phyloP scores from a whole-genome alignment of 2,888 invertebrate genomes.

The Marasmarcha lunaedactyla region DNA sequence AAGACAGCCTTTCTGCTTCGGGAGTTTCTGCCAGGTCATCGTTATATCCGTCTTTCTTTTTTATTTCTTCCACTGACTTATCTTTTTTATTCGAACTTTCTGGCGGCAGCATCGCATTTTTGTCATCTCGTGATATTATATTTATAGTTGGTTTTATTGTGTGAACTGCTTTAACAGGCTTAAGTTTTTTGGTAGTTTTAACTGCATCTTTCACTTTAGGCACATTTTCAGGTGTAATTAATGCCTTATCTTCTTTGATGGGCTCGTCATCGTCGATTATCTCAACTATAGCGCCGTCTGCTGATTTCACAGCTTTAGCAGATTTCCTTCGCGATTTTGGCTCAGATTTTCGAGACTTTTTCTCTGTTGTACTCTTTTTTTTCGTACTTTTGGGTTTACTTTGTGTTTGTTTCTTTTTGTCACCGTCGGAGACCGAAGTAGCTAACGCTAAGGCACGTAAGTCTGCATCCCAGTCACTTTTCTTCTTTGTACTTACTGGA shows the following conservation, averaged over 20 bases:
- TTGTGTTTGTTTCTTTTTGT: slow-evolving; percentile 8
- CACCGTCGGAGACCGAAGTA: too few relatives aligned
- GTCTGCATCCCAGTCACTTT: slow-evolving; percentile 48
- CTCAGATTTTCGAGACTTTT: slow-evolving; percentile 8
- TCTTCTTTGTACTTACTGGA: slow-evolving; percentile 18
- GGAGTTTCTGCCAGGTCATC: slow-evolving; percentile 40
- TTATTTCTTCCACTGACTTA: slow-evolving; percentile 19
- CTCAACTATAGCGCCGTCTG: background rate
- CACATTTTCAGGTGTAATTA: too few relatives aligned
- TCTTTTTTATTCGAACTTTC: slow-evolving; percentile 15
- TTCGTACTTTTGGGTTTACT: slow-evolving; percentile 10
- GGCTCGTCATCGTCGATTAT: slow-evolving; percentile 8
- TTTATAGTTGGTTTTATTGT: slow-evolving; percentile 40
- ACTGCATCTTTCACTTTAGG: background rate
- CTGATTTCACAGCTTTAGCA: slow-evolving; percentile 12
- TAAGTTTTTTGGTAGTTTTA: background rate
- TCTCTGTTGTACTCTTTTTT: slow-evolving; percentile 10
- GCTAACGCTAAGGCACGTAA: slow-evolving; percentile 32
- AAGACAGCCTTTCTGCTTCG: slow-evolving; percentile 43
- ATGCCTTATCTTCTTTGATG: slow-evolving; percentile 14
- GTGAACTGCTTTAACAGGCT: slow-evolving; percentile 9
- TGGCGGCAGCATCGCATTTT: slow-evolving; percentile 9
- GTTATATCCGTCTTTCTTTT: slow-evolving; percentile 24
- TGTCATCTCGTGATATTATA: slow-evolving; percentile 23
- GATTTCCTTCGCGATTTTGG: slow-evolving; percentile 18